These are phyloP conservation scores for Agriopis marginaria DNA, from an alignment of 2,888 invertebrate species.

Conservation along the genomic window DNA sequence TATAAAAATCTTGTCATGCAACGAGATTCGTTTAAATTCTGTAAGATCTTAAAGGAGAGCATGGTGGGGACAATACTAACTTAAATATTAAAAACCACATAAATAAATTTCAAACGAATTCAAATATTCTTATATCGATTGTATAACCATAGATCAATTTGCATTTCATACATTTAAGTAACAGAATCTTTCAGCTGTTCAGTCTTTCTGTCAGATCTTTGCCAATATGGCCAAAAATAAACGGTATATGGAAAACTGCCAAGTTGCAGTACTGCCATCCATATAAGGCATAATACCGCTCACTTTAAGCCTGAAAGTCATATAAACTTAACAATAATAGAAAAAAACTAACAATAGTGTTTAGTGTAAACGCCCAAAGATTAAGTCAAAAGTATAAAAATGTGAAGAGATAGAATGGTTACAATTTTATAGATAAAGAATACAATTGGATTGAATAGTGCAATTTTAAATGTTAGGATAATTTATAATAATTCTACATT, in stretches of 20 bases:
- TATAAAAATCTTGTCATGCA: slow-evolving; percentile 29
- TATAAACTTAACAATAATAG: slow-evolving; percentile 13
- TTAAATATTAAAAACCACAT: slow-evolving; percentile 5
- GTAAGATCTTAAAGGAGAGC: slow-evolving; percentile 26
- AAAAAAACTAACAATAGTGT: slow-evolving; percentile 7
- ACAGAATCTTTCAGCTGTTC: slow-evolving; percentile 30
- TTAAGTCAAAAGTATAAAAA: slow-evolving; percentile 7
- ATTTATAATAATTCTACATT: slow-evolving; percentile 53
- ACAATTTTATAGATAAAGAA: slow-evolving; percentile 19
- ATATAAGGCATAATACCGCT: slow-evolving; percentile 1
- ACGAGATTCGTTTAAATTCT: slow-evolving; percentile 36
- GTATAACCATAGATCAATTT: slow-evolving; percentile 16
- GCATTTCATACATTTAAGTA: slow-evolving; percentile 23
- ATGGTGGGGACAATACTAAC: slow-evolving; percentile 7
- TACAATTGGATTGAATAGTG: slow-evolving; percentile 27
- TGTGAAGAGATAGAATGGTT: slow-evolving; percentile 11
- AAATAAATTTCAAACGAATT: slow-evolving; percentile 11
- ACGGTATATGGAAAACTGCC: slow-evolving; percentile 7
- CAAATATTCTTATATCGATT: slow-evolving; percentile 10
- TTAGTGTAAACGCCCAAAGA: slow-evolving; percentile 21
- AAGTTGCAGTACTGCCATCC: background rate
- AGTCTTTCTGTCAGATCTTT: slow-evolving; percentile 41
- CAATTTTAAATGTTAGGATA: slow-evolving; percentile 29
- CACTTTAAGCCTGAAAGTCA: slow-evolving; percentile 19
- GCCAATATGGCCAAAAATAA: slow-evolving; percentile 26